Percentiles rank a stretch among this genome's conserved stretches.
phyloP scores from a whole-genome alignment of 2,888 invertebrate genomes.

The Ochropleura plecta region DNA sequence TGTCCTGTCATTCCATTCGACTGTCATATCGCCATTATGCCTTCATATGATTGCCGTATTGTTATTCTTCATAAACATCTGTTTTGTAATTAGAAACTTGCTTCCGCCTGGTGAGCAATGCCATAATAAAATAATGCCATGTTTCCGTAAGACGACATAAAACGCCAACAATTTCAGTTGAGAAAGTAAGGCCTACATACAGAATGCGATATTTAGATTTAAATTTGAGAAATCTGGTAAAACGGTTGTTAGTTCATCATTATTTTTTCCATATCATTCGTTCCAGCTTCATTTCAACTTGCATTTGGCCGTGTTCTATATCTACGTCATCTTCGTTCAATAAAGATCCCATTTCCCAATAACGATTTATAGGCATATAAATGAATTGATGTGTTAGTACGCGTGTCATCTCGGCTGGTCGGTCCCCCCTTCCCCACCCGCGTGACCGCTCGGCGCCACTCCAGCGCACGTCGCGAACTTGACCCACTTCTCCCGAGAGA shows the following conservation, averaged over 20 bases:
- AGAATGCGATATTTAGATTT: neutral
- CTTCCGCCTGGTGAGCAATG: conserved; percentile 20
- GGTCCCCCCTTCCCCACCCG: conserved; percentile 61
- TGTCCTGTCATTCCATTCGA: conserved; percentile 1
- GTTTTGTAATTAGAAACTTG: conserved; percentile 1
- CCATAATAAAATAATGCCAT: neutral
- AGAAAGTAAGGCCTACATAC: neutral
- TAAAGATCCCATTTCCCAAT: conserved; percentile 38
- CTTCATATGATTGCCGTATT: neutral
- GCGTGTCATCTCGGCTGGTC: conserved; percentile 45
- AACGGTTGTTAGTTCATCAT: neutral
- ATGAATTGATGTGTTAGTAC: conserved; percentile 33
- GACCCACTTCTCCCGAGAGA: conserved; percentile 85
- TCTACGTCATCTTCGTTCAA: conserved; percentile 10
- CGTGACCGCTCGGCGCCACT: conserved; percentile 76
- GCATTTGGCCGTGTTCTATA: neutral
- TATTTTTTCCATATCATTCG: neutral
- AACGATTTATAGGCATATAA: conserved; percentile 19
- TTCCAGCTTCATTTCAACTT: neutral
- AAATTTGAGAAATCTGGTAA: neutral
- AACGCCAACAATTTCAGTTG: neutral
- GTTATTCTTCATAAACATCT: neutral
- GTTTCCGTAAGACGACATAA: neutral
- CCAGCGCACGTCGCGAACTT: conserved; percentile 83
- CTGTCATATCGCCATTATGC: neutral